Evolutionary conservation across 1,140 invertebrate genomes (phyloP).

Genomic region (Drosophila guanche): DNA sequence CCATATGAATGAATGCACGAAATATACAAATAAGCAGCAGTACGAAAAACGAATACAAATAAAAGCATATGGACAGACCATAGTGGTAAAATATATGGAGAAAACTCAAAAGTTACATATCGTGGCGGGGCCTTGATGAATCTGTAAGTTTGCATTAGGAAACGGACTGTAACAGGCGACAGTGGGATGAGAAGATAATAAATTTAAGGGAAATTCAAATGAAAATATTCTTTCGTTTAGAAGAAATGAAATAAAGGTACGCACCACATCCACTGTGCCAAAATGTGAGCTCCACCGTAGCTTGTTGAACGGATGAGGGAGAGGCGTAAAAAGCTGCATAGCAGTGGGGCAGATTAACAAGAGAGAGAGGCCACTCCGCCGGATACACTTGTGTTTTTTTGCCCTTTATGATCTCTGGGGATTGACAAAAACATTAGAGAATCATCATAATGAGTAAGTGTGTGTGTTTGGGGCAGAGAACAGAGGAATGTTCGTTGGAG

Average conservation of each 20-base stretch:
- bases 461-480: conserved; percentile 20
- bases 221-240: too few species aligned
- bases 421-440: conserved; percentile 70
- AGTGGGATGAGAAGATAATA: too few species aligned
- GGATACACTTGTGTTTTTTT: conserved; percentile 29
- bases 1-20: conserved; percentile 51
- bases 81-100: too few species aligned
- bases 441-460: conserved; percentile 52
- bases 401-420: conserved; percentile 3
- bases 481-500: conserved; percentile 4
- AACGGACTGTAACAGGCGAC: too few species aligned
- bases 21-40: conserved; percentile 33
- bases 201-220: too few species aligned
- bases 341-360: too few species aligned
- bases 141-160: neutral
- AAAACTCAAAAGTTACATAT: conserved; percentile 47
- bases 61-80: neutral
- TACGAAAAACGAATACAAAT: conserved; percentile 12
- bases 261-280: conserved; percentile 43
- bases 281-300: conserved; percentile 35
- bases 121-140: conserved; percentile 44
- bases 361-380: conserved; percentile 34
- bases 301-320: conserved; percentile 44
- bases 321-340: conserved; percentile 33
- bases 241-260: too few species aligned